Conservation (phyloP, 2,113 vertebrate species). For the Semnornis frantzii region DNA sequence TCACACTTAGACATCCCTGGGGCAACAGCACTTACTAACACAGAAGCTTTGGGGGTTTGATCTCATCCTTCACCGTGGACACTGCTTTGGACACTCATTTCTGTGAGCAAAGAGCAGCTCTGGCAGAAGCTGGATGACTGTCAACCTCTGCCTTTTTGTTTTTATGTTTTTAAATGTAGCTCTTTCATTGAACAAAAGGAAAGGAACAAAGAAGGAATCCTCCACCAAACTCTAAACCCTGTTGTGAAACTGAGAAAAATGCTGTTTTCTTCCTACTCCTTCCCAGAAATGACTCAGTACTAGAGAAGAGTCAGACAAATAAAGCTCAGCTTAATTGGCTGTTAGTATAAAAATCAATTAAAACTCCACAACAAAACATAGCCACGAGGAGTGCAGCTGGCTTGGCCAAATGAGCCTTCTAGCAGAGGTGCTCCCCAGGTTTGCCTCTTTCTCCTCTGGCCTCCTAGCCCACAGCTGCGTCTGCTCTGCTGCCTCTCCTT, state of each 20-base stretch:
- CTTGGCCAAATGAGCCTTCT: neutral
- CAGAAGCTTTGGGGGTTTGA: neutral
- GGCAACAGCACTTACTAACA: neutral
- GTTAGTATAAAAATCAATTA: constrained; percentile 33
- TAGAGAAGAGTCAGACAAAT: constrained; percentile 31
- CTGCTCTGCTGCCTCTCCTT: neutral
- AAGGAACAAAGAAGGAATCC: neutral
- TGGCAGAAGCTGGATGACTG: neutral
- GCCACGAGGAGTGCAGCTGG: neutral
- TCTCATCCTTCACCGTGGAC: neutral
- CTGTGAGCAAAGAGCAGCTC: neutral
- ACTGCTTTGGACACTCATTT: neutral
- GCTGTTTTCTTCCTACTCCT: neutral
- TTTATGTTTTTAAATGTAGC: neutral
- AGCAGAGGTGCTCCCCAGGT: neutral
- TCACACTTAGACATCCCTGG: neutral
- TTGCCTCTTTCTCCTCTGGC: neutral
- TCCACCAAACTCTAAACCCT: neutral
- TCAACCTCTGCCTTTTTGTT: neutral
- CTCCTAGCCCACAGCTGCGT: neutral
- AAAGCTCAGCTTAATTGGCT: neutral
- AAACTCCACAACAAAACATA: neutral
- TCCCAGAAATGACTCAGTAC: constrained; percentile 68
- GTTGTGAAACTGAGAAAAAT: constrained; percentile 17
- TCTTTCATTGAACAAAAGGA: neutral